Conservation (phyloP, 1,140 invertebrate species). For the Tetragnatha versicolor region DNA sequence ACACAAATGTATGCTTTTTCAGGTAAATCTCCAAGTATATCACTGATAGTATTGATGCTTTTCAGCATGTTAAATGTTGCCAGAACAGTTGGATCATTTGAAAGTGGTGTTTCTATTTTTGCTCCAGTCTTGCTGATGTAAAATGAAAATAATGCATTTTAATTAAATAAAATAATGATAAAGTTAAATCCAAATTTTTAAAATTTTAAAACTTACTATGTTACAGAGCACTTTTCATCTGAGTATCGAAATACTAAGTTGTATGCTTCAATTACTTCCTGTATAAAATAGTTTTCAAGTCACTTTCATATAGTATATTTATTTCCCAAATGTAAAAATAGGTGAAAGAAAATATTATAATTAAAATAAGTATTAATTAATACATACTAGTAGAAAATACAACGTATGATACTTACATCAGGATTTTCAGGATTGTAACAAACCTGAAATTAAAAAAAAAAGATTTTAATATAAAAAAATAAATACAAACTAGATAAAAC, state of each 20-base stretch:
- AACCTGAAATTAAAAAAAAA: not conserved
- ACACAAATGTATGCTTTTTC: not conserved
- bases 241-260: conserved; percentile 17
- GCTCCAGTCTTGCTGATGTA: conserved; percentile 7
- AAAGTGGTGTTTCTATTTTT: not conserved
- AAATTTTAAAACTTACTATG: conserved; percentile 12
- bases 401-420: conserved; percentile 24
- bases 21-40: conserved; percentile 14
- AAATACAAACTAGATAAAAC: no score
- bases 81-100: conserved; percentile 10
- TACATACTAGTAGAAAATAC: not conserved
- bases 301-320: not conserved
- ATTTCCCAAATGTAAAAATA: not conserved
- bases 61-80: conserved; percentile 27
- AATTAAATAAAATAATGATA: no score
- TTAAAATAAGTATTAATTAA: not conserved
- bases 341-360: not conserved
- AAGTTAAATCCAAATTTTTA: not conserved
- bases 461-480: no score
- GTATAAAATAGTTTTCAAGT: not conserved
- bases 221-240: conserved; percentile 31
- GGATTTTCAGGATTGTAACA: conserved; percentile 4
- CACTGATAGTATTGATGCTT: not conserved
- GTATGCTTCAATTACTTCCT: conserved; percentile 42
- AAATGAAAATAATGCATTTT: not conserved